Evolutionary conservation across 2,888 invertebrate genomes (phyloP), one percentile per base, ranked within the genome.

Genomic region (Chrysodeixis includens): DNA sequence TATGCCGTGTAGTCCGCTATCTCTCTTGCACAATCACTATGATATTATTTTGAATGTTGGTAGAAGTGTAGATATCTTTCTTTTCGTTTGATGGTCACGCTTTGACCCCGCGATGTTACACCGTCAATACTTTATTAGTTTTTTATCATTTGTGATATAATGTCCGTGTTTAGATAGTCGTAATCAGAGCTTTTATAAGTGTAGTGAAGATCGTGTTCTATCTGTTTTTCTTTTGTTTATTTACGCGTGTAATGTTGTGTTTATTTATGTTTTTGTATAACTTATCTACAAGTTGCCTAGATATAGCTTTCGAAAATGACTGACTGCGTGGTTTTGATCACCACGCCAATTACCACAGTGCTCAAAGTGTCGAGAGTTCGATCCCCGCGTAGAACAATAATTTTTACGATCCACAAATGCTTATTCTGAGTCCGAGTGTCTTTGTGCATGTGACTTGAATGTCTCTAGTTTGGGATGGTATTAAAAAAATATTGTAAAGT

Each of bases 11-110:
- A n/a, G n/a, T n/a, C n/a, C n/a, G n/a, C n/a, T n/a, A n/a, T n/a
- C n/a, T n/a, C n/a, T n/a, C n/a, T n/a, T n/a, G n/a, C n/a, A n/a
- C n/a, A n/a, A n/a, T n/a, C n/a, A n/a, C n/a, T n/a, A n/a, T n/a
- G n/a, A n/a, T n/a, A n/a, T n/a, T n/a, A n/a, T n/a, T n/a, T n/a
- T n/a, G 26, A 26, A 26, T 26, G 3, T 26, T 26, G 26, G 6
- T 26, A 26, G 6, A 26, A 26, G 26, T 2, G n/a, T 61, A 44
- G 55, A 60, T 64, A 64, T 62, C 61, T 58, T 65, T 57, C 60
- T 10, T 30, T 62, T 70, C 65, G 65, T 60, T 74, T 46, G 70
- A 56, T 57, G 66, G 74, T 74, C 74, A 74, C 74, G 74, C 55
- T 7, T 61, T 74, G 74, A 74, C 74, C 73, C 66, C 70, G 65